Conservation (phyloP, 2,797 vertebrate species). For the Mareca penelope region DNA sequence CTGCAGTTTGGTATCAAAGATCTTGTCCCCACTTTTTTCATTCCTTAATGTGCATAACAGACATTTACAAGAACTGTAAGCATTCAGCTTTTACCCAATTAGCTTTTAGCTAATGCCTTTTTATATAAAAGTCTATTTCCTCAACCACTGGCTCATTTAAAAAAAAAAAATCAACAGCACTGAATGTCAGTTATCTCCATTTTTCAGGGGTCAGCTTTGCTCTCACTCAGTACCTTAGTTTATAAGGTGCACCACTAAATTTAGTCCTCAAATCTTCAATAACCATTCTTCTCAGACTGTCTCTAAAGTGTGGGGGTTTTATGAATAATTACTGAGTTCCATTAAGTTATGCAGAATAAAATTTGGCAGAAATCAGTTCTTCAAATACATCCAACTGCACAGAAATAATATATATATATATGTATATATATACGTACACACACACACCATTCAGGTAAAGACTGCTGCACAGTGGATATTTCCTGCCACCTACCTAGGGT, state of each 20-base stretch:
- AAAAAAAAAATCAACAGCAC: background rate
- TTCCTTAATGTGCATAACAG: background rate
- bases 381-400: background rate
- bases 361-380: background rate
- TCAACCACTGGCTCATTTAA: background rate
- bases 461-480: background rate
- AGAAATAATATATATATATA: background rate
- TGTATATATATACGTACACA: too few species aligned
- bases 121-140: constrained; percentile 22
- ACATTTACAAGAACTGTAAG: background rate
- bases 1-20: background rate
- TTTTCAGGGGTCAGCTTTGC: background rate
- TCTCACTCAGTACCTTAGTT: background rate
- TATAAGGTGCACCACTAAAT: background rate
- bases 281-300: background rate
- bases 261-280: background rate
- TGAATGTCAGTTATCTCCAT: background rate
- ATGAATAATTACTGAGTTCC: background rate
- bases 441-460: background rate
- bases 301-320: background rate
- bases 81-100: background rate
- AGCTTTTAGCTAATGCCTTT: constrained; percentile 16
- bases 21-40: background rate
- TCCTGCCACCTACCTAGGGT: background rate
- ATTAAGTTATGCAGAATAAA: background rate